phyloP scores from a whole-genome alignment of 2,113 vertebrate species.

The Entelurus aequoreus region DNA sequence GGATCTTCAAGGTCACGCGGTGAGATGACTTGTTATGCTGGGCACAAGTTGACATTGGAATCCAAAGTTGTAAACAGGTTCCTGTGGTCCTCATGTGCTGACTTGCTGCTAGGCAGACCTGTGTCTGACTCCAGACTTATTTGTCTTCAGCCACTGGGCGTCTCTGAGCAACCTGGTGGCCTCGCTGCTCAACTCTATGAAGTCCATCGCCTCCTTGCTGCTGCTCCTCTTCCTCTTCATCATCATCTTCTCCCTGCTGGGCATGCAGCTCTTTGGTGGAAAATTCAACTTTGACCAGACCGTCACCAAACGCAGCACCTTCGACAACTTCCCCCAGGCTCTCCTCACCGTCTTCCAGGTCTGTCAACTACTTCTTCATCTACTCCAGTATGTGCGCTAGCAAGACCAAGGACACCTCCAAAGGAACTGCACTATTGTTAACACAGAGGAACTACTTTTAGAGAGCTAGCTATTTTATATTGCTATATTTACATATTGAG shows the following conservation, averaged over 20 bases:
- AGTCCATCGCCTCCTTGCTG: constrained; percentile 96
- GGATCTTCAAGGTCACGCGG: constrained; percentile 99
- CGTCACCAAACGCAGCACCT: constrained; percentile 94
- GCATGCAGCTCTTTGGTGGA: constrained; percentile 98
- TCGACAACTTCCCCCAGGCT: constrained; percentile 97
- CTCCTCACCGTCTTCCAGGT: constrained; percentile 99
- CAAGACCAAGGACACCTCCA: too few relatives aligned
- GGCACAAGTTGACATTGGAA: too few relatives aligned
- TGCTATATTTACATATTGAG: too few relatives aligned
- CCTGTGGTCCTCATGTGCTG: too few relatives aligned
- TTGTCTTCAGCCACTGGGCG: constrained; percentile 83
- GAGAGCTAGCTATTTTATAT: too few relatives aligned
- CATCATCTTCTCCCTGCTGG: constrained; percentile 98
- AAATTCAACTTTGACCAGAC: constrained; percentile 99
- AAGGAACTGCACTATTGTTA: too few relatives aligned
- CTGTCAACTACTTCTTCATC: not conserved
- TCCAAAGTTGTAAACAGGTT: too few relatives aligned
- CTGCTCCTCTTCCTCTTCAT: constrained; percentile 99
- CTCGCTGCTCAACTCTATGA: constrained; percentile 98
- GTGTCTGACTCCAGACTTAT: not conserved
- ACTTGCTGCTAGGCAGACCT: too few relatives aligned
- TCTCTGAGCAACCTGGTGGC: constrained; percentile 98
- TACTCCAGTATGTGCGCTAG: too few relatives aligned
- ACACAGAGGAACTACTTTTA: too few relatives aligned
- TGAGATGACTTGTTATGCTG: constrained; percentile 54